phyloP scores from a whole-genome alignment of 2,888 invertebrate genomes.

The Drosophila gaucha region DNA sequence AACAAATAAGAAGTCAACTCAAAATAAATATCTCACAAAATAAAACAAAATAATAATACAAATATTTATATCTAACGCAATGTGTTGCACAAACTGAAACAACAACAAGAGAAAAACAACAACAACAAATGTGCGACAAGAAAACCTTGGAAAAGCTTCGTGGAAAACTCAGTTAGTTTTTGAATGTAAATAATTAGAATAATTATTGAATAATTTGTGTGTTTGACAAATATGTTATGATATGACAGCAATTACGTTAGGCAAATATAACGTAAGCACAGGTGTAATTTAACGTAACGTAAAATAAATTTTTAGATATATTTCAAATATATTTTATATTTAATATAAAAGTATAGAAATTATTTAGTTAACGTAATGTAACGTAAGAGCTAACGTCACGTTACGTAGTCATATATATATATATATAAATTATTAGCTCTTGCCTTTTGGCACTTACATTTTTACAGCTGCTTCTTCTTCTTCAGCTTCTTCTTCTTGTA shows the following conservation, averaged over 20 bases:
- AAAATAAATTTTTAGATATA: too few species aligned
- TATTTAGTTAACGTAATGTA: too few species aligned
- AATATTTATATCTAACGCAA: slow-evolving; percentile 30
- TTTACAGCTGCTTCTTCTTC: slow-evolving; percentile 1
- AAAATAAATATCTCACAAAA: slow-evolving; percentile 1
- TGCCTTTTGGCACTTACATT: slow-evolving; percentile 3
- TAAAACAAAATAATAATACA: too few species aligned
- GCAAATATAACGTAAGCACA: too few species aligned
- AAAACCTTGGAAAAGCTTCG: slow-evolving; percentile 47
- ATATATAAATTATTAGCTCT: slow-evolving; percentile 46
- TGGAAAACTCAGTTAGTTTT: slow-evolving; percentile 40
- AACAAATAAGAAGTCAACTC: slow-evolving; percentile 18
- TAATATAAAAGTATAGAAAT: too few species aligned
- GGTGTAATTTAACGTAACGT: too few species aligned
- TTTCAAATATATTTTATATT: too few species aligned
- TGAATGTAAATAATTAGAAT: slow-evolving; percentile 62
- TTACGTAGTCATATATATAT: slow-evolving; percentile 10
- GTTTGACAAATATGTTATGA: slow-evolving; percentile 55
- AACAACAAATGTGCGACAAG: slow-evolving; percentile 22
- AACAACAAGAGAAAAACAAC: slow-evolving; percentile 1
- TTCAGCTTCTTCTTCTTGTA: slow-evolving; percentile 70
- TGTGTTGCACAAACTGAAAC: slow-evolving; percentile 56
- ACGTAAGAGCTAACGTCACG: too few species aligned
- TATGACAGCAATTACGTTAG: slow-evolving; percentile 14
- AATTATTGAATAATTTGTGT: slow-evolving; percentile 55